Percentiles rank a stretch among this genome's conserved stretches.
Evolutionary conservation across 2,797 vertebrate genomes (phyloP).

Genomic region (Rhinatrema bivittatum): DNA sequence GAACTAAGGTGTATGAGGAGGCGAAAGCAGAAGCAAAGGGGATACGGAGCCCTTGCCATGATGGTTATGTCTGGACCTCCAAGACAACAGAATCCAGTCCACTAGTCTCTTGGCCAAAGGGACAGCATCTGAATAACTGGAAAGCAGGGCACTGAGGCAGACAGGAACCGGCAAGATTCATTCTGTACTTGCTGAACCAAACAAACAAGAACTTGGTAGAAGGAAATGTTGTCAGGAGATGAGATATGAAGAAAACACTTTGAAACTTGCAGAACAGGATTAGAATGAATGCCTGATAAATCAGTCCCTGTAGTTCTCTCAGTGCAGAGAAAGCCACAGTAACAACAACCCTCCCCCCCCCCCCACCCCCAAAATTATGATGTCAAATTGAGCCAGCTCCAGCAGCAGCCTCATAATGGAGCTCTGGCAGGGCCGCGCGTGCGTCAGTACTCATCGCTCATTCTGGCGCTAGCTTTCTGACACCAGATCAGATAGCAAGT

Average conservation of each 20-base stretch:
- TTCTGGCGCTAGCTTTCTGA: background rate
- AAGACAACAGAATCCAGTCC: too few relatives aligned
- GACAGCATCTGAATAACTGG: slow-evolving; percentile 7
- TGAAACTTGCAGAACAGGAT: background rate
- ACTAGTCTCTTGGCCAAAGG: too few relatives aligned
- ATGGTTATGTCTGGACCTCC: too few relatives aligned
- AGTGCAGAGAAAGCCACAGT: background rate
- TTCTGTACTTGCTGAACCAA: background rate
- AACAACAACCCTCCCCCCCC: slow-evolving; percentile 2
- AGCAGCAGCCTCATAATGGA: background rate
- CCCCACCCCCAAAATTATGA: background rate
- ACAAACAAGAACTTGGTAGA: background rate
- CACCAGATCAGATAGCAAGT: background rate
- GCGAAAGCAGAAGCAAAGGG: too few relatives aligned
- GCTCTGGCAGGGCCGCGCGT: background rate
- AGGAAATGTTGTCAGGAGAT: too few relatives aligned
- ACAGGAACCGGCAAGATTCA: background rate
- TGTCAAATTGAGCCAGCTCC: background rate
- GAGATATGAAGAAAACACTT: background rate
- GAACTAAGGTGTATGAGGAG: too few relatives aligned
- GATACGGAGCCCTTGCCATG: too few relatives aligned
- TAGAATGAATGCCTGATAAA: background rate
- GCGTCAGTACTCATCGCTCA: background rate
- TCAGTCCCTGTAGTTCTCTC: background rate
- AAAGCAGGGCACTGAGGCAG: slow-evolving; percentile 8